Base-by-base conservation (phyloP, 2,888 invertebrate genomes). In the Xestia xanthographa region DNA sequence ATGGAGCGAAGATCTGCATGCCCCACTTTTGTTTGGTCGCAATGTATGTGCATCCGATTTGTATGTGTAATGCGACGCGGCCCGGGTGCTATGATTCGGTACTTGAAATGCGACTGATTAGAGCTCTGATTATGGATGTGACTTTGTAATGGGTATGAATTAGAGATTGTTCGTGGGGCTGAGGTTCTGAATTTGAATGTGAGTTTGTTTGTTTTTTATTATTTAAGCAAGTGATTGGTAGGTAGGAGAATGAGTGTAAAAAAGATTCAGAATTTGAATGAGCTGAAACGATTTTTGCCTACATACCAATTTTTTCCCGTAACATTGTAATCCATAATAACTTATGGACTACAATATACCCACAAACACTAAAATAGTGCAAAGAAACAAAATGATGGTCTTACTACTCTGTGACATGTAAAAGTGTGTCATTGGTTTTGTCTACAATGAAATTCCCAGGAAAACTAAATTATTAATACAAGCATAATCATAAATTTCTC, bases 41-140 rank as follows among this genome's bases (percentile, higher is more conserved):
- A 83, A 83, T 83, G 72, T 83, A 83, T 83, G 83, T 85, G 83
- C 83, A 83, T 83, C 48, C 50, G 66, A 83, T 85, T 83, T 83
- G 83, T 83, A 56, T 85, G 34, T 75, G 71, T 83, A 83, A 85
- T 85, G 63, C 60, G 50, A 48, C 14, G 45, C 58, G 48, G n/a
- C 63, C 8, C 3, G 50, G 56, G 69, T 63, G 45, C 67, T 78
- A 41, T 58, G 74, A 80, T 75, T 65, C 67, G 77, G 72, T 63
- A 68, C 70, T 84, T 81, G 72, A 72, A 77, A 85, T 81, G 77
- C 77, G 48, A 63, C 77, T 77, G 72, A 81, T 81, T 73, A 82
- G 71, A 14, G 29, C 17, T 8, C 62, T 45, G 72, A 68, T 83
- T 80, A 70, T 80, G 72, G n/a, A 82, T 79, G 77, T 77, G 83